These are phyloP conservation scores for Apaloderma vittatum DNA, from an alignment of 2,113 vertebrate species.

Conservation along the genomic window DNA sequence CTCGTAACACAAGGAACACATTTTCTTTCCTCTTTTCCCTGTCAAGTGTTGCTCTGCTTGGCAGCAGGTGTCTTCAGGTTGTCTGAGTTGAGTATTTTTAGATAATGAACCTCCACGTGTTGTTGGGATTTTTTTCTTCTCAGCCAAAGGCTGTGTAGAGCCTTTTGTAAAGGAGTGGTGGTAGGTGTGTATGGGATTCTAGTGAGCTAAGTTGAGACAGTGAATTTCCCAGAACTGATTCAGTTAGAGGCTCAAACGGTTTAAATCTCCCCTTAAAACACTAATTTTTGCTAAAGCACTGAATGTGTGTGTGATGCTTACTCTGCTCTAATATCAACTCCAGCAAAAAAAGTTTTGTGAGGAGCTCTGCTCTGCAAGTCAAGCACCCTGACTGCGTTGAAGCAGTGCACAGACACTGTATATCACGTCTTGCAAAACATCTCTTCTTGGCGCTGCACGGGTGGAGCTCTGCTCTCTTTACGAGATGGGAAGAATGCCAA, in stretches of 20 bases:
- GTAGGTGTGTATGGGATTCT: neutral
- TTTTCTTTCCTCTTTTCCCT: neutral
- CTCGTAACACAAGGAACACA: neutral
- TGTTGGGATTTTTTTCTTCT: neutral
- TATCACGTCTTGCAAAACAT: rapidly evolving
- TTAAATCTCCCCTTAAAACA: neutral
- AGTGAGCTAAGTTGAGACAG: neutral
- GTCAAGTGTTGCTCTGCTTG: neutral
- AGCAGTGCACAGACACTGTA: rapidly evolving
- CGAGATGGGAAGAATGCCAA: rapidly evolving
- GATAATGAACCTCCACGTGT: neutral
- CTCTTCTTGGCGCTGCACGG: neutral
- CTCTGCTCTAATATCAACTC: neutral
- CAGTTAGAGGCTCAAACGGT: neutral
- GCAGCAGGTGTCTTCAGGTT: neutral
- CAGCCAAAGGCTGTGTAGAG: neutral
- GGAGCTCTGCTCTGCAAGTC: neutral
- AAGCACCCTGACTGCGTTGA: neutral
- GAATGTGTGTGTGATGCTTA: neutral
- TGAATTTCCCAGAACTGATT: neutral
- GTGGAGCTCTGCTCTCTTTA: neutral
- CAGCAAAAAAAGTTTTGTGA: neutral
- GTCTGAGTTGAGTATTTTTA: neutral
- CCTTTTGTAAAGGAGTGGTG: rapidly evolving
- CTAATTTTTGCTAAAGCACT: neutral